Evolutionary conservation across 2,797 vertebrate genomes (phyloP).

Genomic region (Oreochromis grahami): DNA sequence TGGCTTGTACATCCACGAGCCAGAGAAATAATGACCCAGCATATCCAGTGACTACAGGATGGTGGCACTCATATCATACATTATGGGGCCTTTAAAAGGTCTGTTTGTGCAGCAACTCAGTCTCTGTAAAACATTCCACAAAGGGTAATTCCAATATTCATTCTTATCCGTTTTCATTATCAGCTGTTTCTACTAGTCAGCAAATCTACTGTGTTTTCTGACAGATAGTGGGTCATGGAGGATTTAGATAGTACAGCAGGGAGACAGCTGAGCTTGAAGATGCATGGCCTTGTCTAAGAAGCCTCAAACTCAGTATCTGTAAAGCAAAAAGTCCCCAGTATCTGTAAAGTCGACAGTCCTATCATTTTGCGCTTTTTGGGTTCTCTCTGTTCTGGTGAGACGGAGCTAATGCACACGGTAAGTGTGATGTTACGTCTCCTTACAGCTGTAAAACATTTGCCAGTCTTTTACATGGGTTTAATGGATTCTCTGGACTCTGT

Average conservation of each 20-base stretch:
- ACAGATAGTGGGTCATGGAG: conserved; percentile 17
- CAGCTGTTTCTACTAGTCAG: conserved; percentile 35
- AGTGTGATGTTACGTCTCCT: neutral
- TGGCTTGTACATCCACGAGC: neutral
- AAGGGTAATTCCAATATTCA: conserved; percentile 30
- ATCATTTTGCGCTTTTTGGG: neutral
- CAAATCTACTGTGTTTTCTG: conserved; percentile 27
- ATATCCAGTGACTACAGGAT: neutral
- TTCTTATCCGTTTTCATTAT: conserved; percentile 42
- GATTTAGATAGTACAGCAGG: conserved; percentile 37
- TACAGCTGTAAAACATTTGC: neutral
- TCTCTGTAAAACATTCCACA: conserved; percentile 11
- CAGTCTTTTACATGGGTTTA: neutral
- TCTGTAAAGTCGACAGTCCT: neutral
- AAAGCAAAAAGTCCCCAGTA: neutral
- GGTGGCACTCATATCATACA: conserved; percentile 30
- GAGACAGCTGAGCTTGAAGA: conserved; percentile 35
- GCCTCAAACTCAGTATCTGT: conserved; percentile 28
- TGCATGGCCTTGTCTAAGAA: conserved; percentile 34
- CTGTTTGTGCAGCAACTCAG: conserved; percentile 11
- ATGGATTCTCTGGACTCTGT: neutral
- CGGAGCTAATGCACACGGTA: neutral
- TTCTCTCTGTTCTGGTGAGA: neutral
- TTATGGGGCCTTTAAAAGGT: conserved; percentile 8
- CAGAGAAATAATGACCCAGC: conserved; percentile 10